Evolutionary conservation across 2,888 invertebrate genomes (phyloP).

Genomic region (Scaptomyza caliginosa): DNA sequence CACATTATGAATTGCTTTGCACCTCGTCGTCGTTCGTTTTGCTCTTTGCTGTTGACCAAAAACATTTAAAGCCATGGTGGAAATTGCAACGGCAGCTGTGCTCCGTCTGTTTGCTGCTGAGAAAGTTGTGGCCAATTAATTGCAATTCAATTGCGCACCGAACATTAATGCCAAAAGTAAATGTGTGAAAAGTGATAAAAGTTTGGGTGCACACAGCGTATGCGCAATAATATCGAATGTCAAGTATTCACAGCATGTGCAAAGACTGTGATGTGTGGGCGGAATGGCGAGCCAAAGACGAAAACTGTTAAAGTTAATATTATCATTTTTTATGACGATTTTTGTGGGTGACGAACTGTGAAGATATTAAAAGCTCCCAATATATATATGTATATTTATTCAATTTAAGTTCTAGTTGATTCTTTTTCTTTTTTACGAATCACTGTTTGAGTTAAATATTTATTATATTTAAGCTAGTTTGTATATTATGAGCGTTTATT

Average conservation of each 20-base stretch:
- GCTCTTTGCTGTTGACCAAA: slow-evolving; percentile 7
- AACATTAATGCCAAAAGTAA: not conserved
- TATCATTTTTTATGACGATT: not conserved
- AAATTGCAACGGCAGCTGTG: not conserved
- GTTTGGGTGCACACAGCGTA: slow-evolving; percentile 16
- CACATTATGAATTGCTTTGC: slow-evolving; percentile 27
- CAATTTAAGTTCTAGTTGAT: not conserved
- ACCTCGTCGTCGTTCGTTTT: not conserved
- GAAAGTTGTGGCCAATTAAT: slow-evolving; percentile 43
- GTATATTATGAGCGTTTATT: not conserved
- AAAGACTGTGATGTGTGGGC: not conserved
- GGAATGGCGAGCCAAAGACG: not conserved
- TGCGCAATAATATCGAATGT: slow-evolving; percentile 15
- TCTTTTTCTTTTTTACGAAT: too few relatives aligned
- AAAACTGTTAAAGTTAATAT: not conserved
- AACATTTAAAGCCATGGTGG: slow-evolving; percentile 14
- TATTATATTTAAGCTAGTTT: not conserved
- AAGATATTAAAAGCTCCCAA: not conserved
- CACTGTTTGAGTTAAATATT: not conserved
- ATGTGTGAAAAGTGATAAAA: slow-evolving; percentile 14
- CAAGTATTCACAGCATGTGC: slow-evolving; percentile 29
- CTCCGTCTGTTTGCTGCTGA: slow-evolving; percentile 11
- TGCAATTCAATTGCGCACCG: slow-evolving; percentile 34
- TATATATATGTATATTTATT: not conserved
- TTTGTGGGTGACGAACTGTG: not conserved